Evolutionary conservation across 2,888 invertebrate genomes (phyloP).

Genomic region (Orgyia antiqua): DNA sequence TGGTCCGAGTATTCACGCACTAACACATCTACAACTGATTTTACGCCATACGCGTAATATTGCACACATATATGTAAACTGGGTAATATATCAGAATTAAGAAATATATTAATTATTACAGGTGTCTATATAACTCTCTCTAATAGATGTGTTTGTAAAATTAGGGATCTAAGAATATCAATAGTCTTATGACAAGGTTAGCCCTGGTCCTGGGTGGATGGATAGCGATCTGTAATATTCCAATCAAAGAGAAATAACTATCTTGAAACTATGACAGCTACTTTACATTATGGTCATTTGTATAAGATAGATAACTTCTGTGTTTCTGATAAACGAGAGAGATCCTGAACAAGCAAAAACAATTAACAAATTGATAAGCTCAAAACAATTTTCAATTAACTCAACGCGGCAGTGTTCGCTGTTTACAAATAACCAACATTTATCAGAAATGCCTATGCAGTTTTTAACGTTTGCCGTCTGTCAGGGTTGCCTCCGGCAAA

Average conservation of each 20-base stretch:
- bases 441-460: conserved; percentile 77
- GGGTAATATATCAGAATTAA: conserved; percentile 33
- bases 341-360: conserved; percentile 76
- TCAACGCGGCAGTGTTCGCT: conserved; percentile 70
- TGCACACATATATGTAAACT: conserved; percentile 15
- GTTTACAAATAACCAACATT: conserved; percentile 77
- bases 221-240: no score
- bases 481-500: conserved; percentile 53
- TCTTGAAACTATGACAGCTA: no score
- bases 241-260: no score
- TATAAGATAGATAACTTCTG: no score
- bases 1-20: conserved; percentile 44
- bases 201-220: no score
- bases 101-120: conserved; percentile 35
- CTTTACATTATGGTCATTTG: no score
- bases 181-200: no score
- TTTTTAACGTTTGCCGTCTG: conserved; percentile 64
- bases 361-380: conserved; percentile 78
- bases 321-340: no score
- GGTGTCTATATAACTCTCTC: conserved; percentile 27
- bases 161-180: no score
- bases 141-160: conserved; percentile 28
- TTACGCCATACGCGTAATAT: conserved; percentile 35
- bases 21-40: conserved; percentile 32
- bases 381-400: conserved; percentile 79